phyloP scores from a whole-genome alignment of 92 coral and sea anemone genomes.

The Epizoanthus rinbou region DNA sequence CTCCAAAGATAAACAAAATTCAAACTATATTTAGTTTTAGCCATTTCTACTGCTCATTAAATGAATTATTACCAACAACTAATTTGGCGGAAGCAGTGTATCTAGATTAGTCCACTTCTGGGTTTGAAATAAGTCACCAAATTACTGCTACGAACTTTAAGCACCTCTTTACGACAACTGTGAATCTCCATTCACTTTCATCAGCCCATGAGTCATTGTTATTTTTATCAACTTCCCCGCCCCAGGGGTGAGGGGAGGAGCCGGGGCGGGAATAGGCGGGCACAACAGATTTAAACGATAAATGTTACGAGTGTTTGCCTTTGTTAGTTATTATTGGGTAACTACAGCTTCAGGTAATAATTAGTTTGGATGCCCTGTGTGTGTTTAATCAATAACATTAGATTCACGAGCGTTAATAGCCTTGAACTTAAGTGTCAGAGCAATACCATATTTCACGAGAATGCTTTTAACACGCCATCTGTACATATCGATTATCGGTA shows the following conservation, averaged over 20 bases:
- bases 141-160: not conserved
- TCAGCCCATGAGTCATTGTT: not conserved
- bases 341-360: slow-evolving; percentile 9
- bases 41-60: too few relatives aligned
- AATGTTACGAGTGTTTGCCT: not conserved
- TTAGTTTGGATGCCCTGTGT: not conserved
- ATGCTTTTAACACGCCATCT: too few relatives aligned
- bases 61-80: too few relatives aligned
- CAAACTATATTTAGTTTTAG: too few relatives aligned
- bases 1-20: too few relatives aligned
- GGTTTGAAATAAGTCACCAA: not conserved
- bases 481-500: too few relatives aligned
- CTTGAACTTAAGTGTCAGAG: too few relatives aligned
- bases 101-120: too few relatives aligned
- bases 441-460: too few relatives aligned
- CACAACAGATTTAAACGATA: not conserved
- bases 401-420: too few relatives aligned
- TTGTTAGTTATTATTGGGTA: not conserved
- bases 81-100: too few relatives aligned
- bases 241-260: not conserved
- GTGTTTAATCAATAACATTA: too few relatives aligned
- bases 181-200: not conserved
- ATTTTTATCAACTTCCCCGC: not conserved
- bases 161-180: not conserved
- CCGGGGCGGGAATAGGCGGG: not conserved